Evolutionary conservation across 2,113 vertebrate species (phyloP), one percentile per base, ranked within the genome.

Genomic region (Sisor rabdophorus): DNA sequence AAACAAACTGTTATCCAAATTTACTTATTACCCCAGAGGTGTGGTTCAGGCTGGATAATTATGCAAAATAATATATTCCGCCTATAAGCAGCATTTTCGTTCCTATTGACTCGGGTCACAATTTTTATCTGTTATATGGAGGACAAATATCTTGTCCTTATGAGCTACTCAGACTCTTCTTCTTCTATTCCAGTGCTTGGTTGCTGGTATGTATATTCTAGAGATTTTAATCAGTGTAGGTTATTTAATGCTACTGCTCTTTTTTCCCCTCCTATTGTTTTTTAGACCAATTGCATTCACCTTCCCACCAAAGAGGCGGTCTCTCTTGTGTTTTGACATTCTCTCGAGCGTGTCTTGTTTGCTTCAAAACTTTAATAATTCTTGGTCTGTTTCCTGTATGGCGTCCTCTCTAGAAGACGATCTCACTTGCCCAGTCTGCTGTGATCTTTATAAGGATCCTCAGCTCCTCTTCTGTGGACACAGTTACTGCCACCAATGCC

Each of bases 391-490:
- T 52, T 52, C 4, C 32, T 24, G 10, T 17, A 80, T 80, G 78
- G 22, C 78, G 1, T 59, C 55, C 1, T 28, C 36, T 48, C 78
- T 79, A 0, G 78, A 75, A 28, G 55, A 53, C 2, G 78, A 79
- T 0, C 78, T 79, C 55, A 75, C 78, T 0, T 79, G 78, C 50
- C 26, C 72, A 0, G 78, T 79, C 47, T 79, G 78, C 28, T 75
- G 54, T 15, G 78, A 79, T 0, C 9, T 79, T 52, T 79, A 54
- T 59, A 7, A 40, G 1, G 64, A 75, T 16, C 78, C 78, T 8
- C 54, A 60, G 78, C 67, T 79, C 13, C 11, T 79, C 44, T 44
- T 17, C 55, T 79, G 78, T 54, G 63, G 78, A 12, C 78, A 79
- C 72, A 79, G 54, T 19, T 74, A 61, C 19, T 79, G 78, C 10